Evolutionary conservation across 2,113 vertebrate species (phyloP), one percentile per base, ranked within the genome.

Genomic region (Sceloporus undulatus): DNA sequence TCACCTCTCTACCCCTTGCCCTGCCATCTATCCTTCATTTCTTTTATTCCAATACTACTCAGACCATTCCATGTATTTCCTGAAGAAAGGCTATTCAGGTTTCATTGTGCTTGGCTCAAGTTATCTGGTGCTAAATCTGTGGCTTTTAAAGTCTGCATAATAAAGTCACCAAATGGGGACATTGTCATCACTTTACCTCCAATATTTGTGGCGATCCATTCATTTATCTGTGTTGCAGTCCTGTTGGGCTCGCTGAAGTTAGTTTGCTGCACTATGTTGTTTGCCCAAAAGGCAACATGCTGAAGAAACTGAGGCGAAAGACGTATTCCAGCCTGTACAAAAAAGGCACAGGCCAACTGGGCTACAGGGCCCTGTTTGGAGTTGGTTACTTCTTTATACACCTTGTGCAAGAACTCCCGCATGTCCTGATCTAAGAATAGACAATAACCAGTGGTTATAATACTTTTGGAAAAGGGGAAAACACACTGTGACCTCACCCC

Each of bases 271-370:
- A 98, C 92, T 87, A 94, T 98, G 94, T 95, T 95, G 94, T 98
- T 97, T 92, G 95, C 95, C 98, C 98, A 99, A 82, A 1, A 83
- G 0, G 89, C 92, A 1, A 95, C 94, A 0, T 79, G 92, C 19
- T 96, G 95, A 0, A 95, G 71, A 0, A 99, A 99, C 74, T 23
- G 82, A 0, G 96, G 91, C 0, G 93, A 97, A 19, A 99, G 95
- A 4, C 93, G 94, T 0, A 96, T 95, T 0, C 96, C 92, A 0
- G 80, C 71, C 0, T 98, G 97, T 85, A 98, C 84, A 0, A 98
- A 96, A 2, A 99, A 90, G 11, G 97, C 96, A 82, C 97, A 98
- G 4, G 96, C 95, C 95, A 98, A 95, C 84, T 96, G 97, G 71
- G 97, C 95, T 84, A 85, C 85, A 0, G 90, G 66, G 0, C 93